Conservation (phyloP, 2,113 vertebrate species). For the Pedetes capensis region DNA sequence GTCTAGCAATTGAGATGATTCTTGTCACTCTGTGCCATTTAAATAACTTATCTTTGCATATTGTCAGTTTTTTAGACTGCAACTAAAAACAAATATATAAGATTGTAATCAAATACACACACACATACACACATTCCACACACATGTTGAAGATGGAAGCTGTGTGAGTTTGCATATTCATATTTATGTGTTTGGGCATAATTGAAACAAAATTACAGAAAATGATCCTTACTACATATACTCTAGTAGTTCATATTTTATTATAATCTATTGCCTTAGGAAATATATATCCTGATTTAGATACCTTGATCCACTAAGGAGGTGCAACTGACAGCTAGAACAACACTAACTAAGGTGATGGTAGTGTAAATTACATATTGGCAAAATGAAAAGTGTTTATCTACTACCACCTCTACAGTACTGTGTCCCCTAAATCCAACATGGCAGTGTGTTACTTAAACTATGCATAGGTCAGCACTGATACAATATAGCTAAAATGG, state of each 20-base stretch:
- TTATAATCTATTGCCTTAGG: background rate
- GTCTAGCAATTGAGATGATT: background rate
- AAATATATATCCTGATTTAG: background rate
- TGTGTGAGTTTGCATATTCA: too few species aligned
- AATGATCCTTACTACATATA: background rate
- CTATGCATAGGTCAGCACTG: fast-evolving
- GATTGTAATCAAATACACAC: background rate
- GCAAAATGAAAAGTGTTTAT: background rate
- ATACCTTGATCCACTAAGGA: background rate
- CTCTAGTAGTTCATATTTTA: background rate
- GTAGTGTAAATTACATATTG: background rate
- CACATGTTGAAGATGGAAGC: background rate
- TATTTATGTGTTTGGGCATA: background rate
- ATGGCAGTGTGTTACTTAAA: background rate
- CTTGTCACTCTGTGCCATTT: background rate
- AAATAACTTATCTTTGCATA: background rate
- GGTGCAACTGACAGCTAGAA: background rate
- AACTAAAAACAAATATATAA: background rate
- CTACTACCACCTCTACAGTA: background rate
- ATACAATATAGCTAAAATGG: too few species aligned
- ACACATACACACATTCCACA: background rate
- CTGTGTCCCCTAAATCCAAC: background rate
- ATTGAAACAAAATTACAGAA: background rate
- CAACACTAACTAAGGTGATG: background rate
- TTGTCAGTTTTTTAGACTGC: background rate